Evolutionary conservation across 64 coral and sea anemone species (phyloP).

Genomic region (Acropora yongei): DNA sequence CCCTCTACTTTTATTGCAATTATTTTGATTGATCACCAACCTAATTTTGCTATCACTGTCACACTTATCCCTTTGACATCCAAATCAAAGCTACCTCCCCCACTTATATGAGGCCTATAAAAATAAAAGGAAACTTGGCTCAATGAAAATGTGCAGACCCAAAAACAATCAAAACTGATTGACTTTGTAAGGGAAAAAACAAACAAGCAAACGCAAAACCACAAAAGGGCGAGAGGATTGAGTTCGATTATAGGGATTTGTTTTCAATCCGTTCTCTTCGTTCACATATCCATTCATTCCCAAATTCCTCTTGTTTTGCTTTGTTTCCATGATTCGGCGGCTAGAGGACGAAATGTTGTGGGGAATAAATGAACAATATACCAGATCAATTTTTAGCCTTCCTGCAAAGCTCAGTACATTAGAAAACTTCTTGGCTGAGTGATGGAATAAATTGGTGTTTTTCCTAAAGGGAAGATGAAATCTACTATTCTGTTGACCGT

Average conservation of each 20-base stretch:
- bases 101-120: slow-evolving; percentile 87
- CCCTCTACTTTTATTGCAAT: not conserved
- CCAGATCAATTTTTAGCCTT: no score
- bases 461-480: no score
- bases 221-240: not conserved
- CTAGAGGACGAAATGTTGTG: no score
- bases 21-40: slow-evolving; percentile 43
- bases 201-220: not conserved
- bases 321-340: no score
- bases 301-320: not conserved
- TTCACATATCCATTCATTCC: not conserved
- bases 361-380: no score
- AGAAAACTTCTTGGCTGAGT: no score
- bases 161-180: not conserved
- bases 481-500: no score
- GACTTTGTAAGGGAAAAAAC: not conserved
- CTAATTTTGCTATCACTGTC: slow-evolving; percentile 56
- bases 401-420: no score
- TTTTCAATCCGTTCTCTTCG: not conserved
- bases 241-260: not conserved
- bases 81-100: slow-evolving; percentile 79
- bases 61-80: slow-evolving; percentile 57
- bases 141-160: not conserved
- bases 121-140: not conserved
- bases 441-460: no score